A percentile compares a stretch with the other conserved stretches of the same genome.
Evolutionary conservation across 2,888 invertebrate genomes (phyloP).

Genomic region (Hypomecis atomaria): DNA sequence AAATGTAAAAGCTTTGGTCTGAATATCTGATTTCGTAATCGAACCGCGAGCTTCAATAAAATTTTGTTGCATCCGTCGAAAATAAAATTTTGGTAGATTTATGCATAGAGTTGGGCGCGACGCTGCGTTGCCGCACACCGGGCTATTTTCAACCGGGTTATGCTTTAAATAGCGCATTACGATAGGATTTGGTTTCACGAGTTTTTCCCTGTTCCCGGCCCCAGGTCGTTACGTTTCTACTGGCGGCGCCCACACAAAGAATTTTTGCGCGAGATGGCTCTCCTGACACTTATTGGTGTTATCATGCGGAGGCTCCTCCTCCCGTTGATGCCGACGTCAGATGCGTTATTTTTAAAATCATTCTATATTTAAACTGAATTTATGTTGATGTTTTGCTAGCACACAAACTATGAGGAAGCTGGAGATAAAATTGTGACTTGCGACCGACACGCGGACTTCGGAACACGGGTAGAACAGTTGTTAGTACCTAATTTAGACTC

Average conservation of each 20-base stretch:
- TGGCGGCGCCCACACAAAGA: conserved; percentile 71
- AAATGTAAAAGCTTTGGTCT: not conserved
- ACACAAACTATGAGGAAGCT: conserved; percentile 28
- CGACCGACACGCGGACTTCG: conserved; percentile 39
- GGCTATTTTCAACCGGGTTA: conserved; percentile 83
- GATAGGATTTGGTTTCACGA: conserved; percentile 84
- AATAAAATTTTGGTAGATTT: conserved; percentile 83
- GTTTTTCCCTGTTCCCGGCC: conserved; percentile 81
- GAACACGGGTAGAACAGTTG: conserved; percentile 17
- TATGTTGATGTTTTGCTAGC: conserved; percentile 25
- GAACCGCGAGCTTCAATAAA: conserved; percentile 51
- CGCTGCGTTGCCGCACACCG: conserved; percentile 80
- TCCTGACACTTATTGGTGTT: conserved; percentile 65
- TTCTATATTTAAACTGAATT: conserved; percentile 26
- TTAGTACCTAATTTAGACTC: conserved; percentile 28
- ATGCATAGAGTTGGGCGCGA: conserved; percentile 77
- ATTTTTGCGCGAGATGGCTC: conserved; percentile 67
- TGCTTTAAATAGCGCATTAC: conserved; percentile 84
- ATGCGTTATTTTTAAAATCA: conserved; percentile 34
- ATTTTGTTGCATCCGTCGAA: conserved; percentile 73
- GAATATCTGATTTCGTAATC: conserved; percentile 11
- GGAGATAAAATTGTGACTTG: conserved; percentile 46
- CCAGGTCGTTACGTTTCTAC: conserved; percentile 65
- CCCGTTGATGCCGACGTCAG: conserved; percentile 43
- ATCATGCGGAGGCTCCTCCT: conserved; percentile 47